Percentiles rank a stretch among this genome's conserved stretches.
Evolutionary conservation across 1,140 invertebrate species (phyloP).

Genomic region (Nymphalis io): DNA sequence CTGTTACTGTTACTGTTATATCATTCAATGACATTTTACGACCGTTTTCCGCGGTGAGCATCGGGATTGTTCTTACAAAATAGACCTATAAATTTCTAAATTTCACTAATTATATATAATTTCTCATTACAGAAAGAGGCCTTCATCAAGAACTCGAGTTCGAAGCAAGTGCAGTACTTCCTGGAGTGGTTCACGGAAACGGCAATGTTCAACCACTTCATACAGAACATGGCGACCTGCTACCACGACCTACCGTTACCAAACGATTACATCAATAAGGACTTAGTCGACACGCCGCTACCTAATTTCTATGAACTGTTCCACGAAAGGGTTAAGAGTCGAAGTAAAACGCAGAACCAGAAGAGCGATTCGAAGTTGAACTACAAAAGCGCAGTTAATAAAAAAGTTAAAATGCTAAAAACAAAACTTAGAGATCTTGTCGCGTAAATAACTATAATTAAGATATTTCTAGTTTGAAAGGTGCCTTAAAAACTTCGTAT

Average conservation of each 20-base stretch:
- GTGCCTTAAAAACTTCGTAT: not conserved
- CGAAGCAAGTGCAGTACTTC: slow-evolving; percentile 85
- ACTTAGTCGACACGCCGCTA: slow-evolving; percentile 61
- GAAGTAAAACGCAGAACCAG: slow-evolving; percentile 42
- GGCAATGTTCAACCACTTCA: slow-evolving; percentile 86
- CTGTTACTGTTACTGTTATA: too few relatives aligned
- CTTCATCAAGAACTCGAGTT: slow-evolving; percentile 82
- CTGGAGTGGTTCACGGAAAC: slow-evolving; percentile 92
- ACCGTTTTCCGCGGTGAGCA: too few relatives aligned
- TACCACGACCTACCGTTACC: slow-evolving; percentile 33
- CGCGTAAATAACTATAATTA: slow-evolving; percentile 39
- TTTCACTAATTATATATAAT: not conserved
- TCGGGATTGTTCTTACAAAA: too few relatives aligned
- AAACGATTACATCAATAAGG: slow-evolving; percentile 26
- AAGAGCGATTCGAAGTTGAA: slow-evolving; percentile 50
- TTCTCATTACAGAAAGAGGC: slow-evolving; percentile 81
- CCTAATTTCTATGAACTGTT: slow-evolving; percentile 75
- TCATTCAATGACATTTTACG: too few relatives aligned
- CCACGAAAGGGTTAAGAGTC: slow-evolving; percentile 62
- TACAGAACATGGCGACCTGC: slow-evolving; percentile 61
- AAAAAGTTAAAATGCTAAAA: slow-evolving; percentile 71
- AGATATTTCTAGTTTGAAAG: slow-evolving; percentile 4
- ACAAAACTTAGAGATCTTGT: slow-evolving; percentile 75
- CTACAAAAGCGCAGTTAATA: slow-evolving; percentile 72
- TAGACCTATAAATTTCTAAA: too few relatives aligned